Evolutionary conservation across 2,888 invertebrate species (phyloP), one percentile per base, ranked within the genome.

Genomic region (Eledona agricola): DNA sequence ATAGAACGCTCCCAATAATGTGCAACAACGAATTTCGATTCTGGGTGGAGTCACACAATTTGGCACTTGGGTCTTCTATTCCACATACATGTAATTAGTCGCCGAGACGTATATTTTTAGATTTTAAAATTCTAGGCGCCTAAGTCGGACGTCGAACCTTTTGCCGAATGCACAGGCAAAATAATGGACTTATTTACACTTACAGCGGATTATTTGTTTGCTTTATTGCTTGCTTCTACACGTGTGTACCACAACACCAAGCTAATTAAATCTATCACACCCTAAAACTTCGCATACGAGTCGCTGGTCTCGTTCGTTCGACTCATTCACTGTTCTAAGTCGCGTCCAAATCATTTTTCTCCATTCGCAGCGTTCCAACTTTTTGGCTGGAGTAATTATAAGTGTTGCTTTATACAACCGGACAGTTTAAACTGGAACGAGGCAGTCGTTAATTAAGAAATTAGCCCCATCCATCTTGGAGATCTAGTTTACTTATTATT

Each of bases 101-200:
- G 72, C 66, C 72, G 67, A 72, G 74, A 72, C 73, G 69, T 61
- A 59, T 75, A 75, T 75, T 73, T 74, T 72, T 75, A 75, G 74
- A 75, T 64, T 72, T 72, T 71, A 73, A 75, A 74, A 73, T 72
- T 71, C 72, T 72, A 73, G 73, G 73, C 73, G 73, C 74, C 74
- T 66, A 69, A 69, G 70, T 67, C 73, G 75, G 73, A 70, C 75
- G 69, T 73, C 75, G 75, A 75, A 75, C 75, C 70, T 72, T 70
- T 68, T 70, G 62, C 67, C 61, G 69, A 66, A 69, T 69, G 46
- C 64, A 60, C 58, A 62, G 58, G 62, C 66, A 64, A 72, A 72
- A 71, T 71, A 72, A 68, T 67, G 65, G 65, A 70, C 68, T 69
- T 69, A 69, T 70, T 71, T 67, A 70, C 61, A 59, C 58, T 62